Evolutionary conservation across 2,888 invertebrate genomes (phyloP), one percentile per base, ranked within the genome.

Genomic region (Myathropa florea): DNA sequence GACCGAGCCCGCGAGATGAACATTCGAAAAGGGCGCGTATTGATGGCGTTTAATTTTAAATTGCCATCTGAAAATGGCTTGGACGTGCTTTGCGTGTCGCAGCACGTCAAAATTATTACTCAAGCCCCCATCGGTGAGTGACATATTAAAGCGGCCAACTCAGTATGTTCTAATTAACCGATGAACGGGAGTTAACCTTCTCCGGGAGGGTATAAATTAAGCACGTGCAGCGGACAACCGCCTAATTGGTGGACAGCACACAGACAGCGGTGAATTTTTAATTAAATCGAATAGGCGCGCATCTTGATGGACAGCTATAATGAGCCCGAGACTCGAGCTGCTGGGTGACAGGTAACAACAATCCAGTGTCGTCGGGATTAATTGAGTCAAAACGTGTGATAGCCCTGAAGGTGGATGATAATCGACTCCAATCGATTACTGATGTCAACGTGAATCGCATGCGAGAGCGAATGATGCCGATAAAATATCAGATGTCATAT

Each of bases 21-120:
- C 39, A 10, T n/a, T 12, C 64, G 24, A 0, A 14, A 24, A 3
- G 46, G 26, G 28, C 24, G 53, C 9, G n/a, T 46, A 39, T 78
- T 71, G 46, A 46, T 78, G 78, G 30, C 57, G 60, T 72, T 72
- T 72, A 30, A 72, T 79, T 79, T 79, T 53, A 72, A 72, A 72
- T 79, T 72, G 68, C 65, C 72, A 60, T 72, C 72, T 65, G 53
- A 30, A 64, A 72, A 79, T 59, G 59, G 60, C 26, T 33, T 55
- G 57, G 55, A 79, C 72, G 79, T 79, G 72, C 46, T 77, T 61
- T 53, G 79, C 33, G 63, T 59, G 53, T 2, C 6, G 63, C 46
- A 28, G 53, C 46, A 39, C 64, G 64, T 53, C 68, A 65, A 72
- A 65, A 59, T 78, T 63, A 57, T 64, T 46, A 23, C 26, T 6